Conservation (phyloP, 2,113 vertebrate genomes). For the Ictalurus furcatus region DNA sequence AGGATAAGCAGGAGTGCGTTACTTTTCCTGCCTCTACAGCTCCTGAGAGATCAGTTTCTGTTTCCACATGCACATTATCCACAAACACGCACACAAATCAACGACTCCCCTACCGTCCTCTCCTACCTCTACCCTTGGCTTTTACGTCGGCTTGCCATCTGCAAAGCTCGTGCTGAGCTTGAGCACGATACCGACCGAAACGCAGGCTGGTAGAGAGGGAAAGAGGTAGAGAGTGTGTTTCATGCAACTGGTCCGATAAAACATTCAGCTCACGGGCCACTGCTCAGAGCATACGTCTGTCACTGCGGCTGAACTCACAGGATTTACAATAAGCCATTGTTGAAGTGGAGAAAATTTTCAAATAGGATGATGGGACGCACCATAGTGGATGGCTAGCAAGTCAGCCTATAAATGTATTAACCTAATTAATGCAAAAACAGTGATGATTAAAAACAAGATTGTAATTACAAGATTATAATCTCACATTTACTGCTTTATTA, state of each 20-base stretch:
- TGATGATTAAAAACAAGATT: not conserved
- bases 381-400: not conserved
- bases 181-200: slow-evolving; percentile 3
- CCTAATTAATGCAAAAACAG: not conserved
- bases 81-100: slow-evolving; percentile 14
- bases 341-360: not conserved
- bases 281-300: not conserved
- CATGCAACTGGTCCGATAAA: slow-evolving; percentile 24
- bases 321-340: not conserved
- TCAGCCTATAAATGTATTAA: not conserved
- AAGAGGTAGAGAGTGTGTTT: slow-evolving; percentile 21
- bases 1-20: not conserved
- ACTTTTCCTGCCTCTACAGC: slow-evolving; percentile 4
- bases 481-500: not conserved
- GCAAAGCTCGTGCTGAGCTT: slow-evolving; percentile 7
- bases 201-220: not conserved
- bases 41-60: not conserved
- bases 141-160: slow-evolving; percentile 34
- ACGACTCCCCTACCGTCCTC: slow-evolving; percentile 12
- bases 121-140: not conserved
- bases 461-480: not conserved
- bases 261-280: slow-evolving; percentile 25
- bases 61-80: slow-evolving; percentile 2
- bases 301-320: not conserved
- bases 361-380: not conserved